Evolutionary conservation across 2,888 invertebrate genomes (phyloP).

Genomic region (Pardosa pseudoannulata): DNA sequence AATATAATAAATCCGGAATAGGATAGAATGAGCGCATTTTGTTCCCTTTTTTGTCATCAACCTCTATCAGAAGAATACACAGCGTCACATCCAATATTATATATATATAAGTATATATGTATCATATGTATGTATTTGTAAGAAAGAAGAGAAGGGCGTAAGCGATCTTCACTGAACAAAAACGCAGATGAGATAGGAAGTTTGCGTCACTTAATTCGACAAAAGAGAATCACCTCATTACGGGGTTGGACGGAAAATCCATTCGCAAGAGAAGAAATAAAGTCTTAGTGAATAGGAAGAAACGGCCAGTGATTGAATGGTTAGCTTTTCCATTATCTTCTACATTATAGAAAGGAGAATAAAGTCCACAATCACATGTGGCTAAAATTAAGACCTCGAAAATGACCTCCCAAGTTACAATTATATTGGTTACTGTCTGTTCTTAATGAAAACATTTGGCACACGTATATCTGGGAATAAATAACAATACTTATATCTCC

Average conservation of each 20-base stretch:
- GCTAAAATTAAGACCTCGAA: too few relatives aligned
- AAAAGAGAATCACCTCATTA: conserved; percentile 27
- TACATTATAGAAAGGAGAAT: not conserved
- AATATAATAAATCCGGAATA: conserved; percentile 8
- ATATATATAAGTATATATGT: too few relatives aligned
- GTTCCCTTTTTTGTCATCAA: conserved; percentile 15
- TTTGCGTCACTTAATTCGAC: conserved; percentile 18
- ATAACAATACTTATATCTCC: too few relatives aligned
- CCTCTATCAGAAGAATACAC: conserved; percentile 19
- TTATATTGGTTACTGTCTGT: too few relatives aligned
- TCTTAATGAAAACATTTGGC: too few relatives aligned
- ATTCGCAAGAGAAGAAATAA: not conserved
- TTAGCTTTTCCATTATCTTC: not conserved
- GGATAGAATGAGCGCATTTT: conserved; percentile 2
- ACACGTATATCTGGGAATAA: too few relatives aligned
- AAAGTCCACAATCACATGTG: too few relatives aligned
- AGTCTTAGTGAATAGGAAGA: too few relatives aligned
- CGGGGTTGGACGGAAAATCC: conserved; percentile 15
- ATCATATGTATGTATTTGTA: not conserved
- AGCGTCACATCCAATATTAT: not conserved
- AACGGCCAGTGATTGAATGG: not conserved
- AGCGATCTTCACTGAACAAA: conserved; percentile 5
- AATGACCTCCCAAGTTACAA: too few relatives aligned
- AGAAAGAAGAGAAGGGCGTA: conserved; percentile 13
- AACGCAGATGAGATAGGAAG: conserved; percentile 6